Evolutionary conservation across 1,140 invertebrate genomes (phyloP).

Genomic region (Zaprionus lachaisei): DNA sequence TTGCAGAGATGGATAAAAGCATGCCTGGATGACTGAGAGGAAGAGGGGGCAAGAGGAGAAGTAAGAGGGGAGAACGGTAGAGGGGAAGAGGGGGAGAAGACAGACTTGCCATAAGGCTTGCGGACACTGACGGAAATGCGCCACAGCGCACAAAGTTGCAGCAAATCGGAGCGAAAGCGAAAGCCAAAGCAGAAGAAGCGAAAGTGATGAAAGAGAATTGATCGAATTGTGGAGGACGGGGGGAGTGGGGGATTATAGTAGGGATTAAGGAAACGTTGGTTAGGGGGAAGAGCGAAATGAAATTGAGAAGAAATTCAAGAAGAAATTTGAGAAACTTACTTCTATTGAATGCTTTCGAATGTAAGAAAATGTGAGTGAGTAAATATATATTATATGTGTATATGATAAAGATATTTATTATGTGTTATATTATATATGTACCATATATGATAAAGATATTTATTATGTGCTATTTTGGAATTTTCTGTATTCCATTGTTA

Average conservation of each 20-base stretch:
- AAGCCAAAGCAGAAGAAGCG: not conserved
- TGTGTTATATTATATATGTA: not conserved
- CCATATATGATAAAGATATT: not conserved
- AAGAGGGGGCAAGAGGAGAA: not conserved
- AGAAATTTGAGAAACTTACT: not conserved
- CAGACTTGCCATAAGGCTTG: constrained; percentile 28
- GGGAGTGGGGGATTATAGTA: not conserved
- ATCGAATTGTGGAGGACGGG: not conserved
- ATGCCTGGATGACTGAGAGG: constrained; percentile 24
- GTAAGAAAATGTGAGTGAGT: not conserved
- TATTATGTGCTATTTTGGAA: not conserved
- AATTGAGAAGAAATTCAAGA: not conserved
- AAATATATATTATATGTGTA: not conserved
- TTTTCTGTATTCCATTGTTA: not conserved
- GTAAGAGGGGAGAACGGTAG: not conserved
- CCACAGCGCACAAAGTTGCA: constrained; percentile 40
- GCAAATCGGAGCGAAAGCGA: constrained; percentile 19
- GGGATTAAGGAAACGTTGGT: not conserved
- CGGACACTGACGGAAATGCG: constrained; percentile 42
- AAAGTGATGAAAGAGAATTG: constrained; percentile 13
- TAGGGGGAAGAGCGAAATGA: not conserved
- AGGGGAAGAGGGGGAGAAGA: constrained; percentile 5
- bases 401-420: not conserved
- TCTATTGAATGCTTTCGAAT: too few relatives aligned
- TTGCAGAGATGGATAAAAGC: constrained; percentile 40